Percentiles rank a stretch among this genome's conserved stretches.
These are phyloP conservation scores for Chionodraco myersi DNA, from an alignment of 2,113 vertebrate genomes.

Conservation along the genomic window DNA sequence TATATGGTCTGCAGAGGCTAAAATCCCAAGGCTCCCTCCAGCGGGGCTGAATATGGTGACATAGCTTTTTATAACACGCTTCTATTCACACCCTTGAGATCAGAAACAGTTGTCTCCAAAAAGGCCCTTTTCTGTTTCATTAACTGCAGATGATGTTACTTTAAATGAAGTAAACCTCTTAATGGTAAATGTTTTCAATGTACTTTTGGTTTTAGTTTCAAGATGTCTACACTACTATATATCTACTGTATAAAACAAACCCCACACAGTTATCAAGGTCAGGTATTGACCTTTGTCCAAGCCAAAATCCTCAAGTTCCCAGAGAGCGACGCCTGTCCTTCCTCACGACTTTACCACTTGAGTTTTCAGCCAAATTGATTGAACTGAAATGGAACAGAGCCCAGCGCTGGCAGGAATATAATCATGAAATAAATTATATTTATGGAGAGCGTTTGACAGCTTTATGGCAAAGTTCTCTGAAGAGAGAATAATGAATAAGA, in stretches of 20 bases:
- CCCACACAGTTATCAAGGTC: conserved; percentile 19
- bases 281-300: conserved; percentile 12
- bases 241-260: background rate
- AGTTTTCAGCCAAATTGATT: conserved; percentile 53
- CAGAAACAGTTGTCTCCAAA: background rate
- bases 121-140: background rate
- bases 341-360: conserved; percentile 39
- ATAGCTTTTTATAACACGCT: too few relatives aligned
- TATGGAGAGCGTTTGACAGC: conserved; percentile 55
- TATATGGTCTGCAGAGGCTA: too few relatives aligned
- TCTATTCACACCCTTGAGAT: too few relatives aligned
- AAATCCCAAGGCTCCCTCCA: too few relatives aligned
- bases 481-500: conserved; percentile 34
- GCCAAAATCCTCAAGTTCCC: conserved; percentile 5
- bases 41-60: too few relatives aligned
- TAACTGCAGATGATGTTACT: background rate
- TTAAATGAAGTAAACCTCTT: background rate
- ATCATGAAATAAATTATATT: conserved; percentile 60
- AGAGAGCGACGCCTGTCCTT: conserved; percentile 10
- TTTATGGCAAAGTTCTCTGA: conserved; percentile 49
- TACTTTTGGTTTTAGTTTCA: background rate
- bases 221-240: too few relatives aligned
- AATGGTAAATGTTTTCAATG: background rate
- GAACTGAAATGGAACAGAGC: conserved; percentile 49
- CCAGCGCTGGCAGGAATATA: conserved; percentile 39